These are phyloP conservation scores for Streptopelia turtur DNA, from an alignment of 2,797 vertebrate genomes.

Conservation along the genomic window DNA sequence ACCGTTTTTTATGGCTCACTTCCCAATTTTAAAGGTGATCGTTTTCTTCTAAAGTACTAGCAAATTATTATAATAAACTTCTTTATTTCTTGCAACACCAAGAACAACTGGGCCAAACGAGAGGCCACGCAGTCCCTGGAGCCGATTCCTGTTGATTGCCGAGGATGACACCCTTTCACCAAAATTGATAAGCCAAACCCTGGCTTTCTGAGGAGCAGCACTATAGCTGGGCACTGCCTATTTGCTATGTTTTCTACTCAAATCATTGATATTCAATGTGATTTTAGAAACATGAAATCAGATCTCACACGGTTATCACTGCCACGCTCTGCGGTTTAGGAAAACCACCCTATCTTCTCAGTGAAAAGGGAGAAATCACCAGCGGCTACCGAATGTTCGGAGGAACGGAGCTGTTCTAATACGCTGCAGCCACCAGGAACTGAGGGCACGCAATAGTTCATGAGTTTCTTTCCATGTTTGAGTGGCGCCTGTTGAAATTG, in stretches of 20 bases:
- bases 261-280: background rate
- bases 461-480: constrained; percentile 14
- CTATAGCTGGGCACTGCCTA: background rate
- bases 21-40: background rate
- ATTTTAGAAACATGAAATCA: background rate
- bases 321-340: background rate
- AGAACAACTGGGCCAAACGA: background rate
- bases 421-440: constrained; percentile 53
- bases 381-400: constrained; percentile 48
- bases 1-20: background rate
- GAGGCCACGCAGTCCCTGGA: background rate
- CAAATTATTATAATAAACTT: background rate
- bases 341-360: background rate
- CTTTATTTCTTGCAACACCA: background rate
- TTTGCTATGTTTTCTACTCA: background rate
- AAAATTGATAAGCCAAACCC: background rate
- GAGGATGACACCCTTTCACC: background rate
- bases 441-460: constrained; percentile 18
- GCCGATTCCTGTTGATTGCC: background rate
- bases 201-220: background rate
- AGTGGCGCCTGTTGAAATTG: constrained; percentile 33
- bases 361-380: background rate
- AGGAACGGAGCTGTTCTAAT: constrained; percentile 35
- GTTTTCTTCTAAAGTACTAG: background rate
- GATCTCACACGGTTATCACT: background rate